Conservation (phyloP, 2,888 invertebrate species). For the Hipparchia sbordonii region DNA sequence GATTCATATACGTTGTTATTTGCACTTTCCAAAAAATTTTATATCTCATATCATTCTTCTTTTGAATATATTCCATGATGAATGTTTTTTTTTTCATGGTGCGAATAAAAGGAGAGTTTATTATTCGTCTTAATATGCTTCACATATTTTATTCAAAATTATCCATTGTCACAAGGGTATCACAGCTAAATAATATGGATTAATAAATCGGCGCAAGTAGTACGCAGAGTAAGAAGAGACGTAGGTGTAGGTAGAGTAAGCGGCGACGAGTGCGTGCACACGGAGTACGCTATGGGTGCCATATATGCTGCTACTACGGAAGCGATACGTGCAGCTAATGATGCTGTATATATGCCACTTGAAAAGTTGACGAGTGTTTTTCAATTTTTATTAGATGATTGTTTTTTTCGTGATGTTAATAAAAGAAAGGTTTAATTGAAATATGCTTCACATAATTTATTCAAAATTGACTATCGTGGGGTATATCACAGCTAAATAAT, state of each 20-base stretch:
- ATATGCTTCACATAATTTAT: conserved; percentile 13
- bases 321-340: conserved; percentile 54
- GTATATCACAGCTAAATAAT: background rate
- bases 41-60: no score
- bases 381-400: background rate
- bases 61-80: no score
- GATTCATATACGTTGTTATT: no score
- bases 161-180: conserved; percentile 1
- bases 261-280: conserved; percentile 47
- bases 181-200: background rate
- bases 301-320: conserved; percentile 58
- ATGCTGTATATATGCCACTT: conserved; percentile 44
- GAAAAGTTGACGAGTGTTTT: no score
- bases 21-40: no score
- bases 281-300: conserved; percentile 57
- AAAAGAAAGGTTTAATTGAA: background rate
- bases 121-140: background rate
- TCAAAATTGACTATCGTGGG: background rate
- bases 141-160: conserved; percentile 7
- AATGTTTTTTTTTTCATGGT: background rate
- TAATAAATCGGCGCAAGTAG: conserved; percentile 35
- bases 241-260: conserved; percentile 47
- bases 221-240: conserved; percentile 45
- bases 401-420: background rate
- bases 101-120: background rate